A percentile compares a stretch with the other conserved stretches of the same genome.
Conservation (phyloP, 2,113 vertebrate genomes). For the Polypterus senegalus region DNA sequence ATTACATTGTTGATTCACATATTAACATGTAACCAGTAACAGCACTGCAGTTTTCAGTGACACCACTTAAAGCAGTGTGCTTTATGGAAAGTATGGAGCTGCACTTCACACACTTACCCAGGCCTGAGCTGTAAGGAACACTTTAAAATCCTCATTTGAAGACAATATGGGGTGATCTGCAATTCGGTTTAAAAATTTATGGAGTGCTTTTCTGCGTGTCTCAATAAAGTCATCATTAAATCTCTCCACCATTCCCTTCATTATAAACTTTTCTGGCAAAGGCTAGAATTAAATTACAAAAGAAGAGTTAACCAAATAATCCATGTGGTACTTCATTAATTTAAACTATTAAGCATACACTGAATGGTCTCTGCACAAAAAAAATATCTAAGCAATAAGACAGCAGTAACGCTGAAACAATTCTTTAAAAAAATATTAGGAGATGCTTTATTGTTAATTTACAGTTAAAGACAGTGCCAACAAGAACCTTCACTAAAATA, state of each 20-base stretch:
- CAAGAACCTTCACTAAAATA: neutral
- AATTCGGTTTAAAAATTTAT: slow-evolving; percentile 78
- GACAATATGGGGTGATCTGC: slow-evolving; percentile 85
- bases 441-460: neutral
- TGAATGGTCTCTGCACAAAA: no score
- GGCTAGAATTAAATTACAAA: slow-evolving; percentile 51
- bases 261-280: slow-evolving; percentile 89
- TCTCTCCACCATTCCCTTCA: slow-evolving; percentile 90
- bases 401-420: no score
- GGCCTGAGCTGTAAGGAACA: slow-evolving; percentile 81
- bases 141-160: slow-evolving; percentile 73
- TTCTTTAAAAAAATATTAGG: neutral
- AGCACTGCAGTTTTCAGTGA: no score
- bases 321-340: neutral
- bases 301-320: neutral
- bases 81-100: no score
- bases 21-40: no score
- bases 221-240: slow-evolving; percentile 90
- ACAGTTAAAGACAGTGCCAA: neutral
- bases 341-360: no score
- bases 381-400: no score
- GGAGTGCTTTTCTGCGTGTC: slow-evolving; percentile 75
- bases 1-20: no score
- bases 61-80: no score
- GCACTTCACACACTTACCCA: slow-evolving; percentile 41